Base-by-base conservation (phyloP, 2,888 invertebrate species). In the Drosophila merina region DNA sequence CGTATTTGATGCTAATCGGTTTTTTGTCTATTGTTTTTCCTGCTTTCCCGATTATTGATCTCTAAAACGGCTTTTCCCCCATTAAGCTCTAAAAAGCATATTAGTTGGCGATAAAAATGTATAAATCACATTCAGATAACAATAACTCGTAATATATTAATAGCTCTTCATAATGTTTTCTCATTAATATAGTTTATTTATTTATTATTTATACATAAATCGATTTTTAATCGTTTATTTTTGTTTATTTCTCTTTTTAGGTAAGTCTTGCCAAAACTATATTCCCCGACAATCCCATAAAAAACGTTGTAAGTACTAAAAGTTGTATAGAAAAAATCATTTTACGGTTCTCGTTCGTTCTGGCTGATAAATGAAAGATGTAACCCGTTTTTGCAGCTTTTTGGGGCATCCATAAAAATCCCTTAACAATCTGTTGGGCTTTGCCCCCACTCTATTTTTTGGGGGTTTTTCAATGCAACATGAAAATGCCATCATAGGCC, bases 401-500 rank as follows among this genome's bases (percentile, higher is more conserved):
- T 28, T 2, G 4, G 9, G 6, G 1, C 6, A 52, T 44, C 67
- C 67, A 66, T 51, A 66, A 66, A 63, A 45, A 12, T 30, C 36
- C 67, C 25, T 36, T 64, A 45, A 68, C 64, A 54, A 64, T 45
- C 45, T 52, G 67, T 38, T 47, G 26, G 33, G 48, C 33, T 33
- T 9, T 10, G 9, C 12, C 6, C 28, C 4, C 38, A 12, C 48
- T 12, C 10, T 1, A 7, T 25, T 10, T 25, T 25, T 44, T n/a
- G n/a, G 4, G 4, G 14, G 31, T 36, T 40, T 49, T 66, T 28
- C 58, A 51, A 66, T 70, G 48, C 51, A 77, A 82, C 79, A 82
- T 86, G 76, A 74, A 88, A 86, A 85, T 82, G 56, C 83, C 83
- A 86, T 88, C 79, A 76, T 76, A 68, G 45, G 64, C 54, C 58